phyloP scores from a whole-genome alignment of 2,113 vertebrate genomes.

The Pelobates fuscus region DNA sequence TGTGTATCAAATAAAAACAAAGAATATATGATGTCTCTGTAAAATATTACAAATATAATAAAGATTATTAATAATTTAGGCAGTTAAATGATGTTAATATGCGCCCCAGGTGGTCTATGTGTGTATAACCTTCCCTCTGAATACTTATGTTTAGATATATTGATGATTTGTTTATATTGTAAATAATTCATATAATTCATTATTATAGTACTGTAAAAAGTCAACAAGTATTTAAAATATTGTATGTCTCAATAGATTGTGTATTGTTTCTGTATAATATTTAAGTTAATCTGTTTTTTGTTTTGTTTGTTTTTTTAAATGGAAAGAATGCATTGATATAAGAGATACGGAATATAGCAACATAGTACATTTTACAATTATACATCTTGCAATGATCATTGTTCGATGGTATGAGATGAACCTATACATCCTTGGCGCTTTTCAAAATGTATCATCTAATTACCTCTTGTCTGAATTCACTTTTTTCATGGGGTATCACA shows the following conservation, averaged over 20 bases:
- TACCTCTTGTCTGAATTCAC: no score
- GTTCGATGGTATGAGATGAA: not conserved
- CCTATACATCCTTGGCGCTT: conserved; percentile 50
- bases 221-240: conserved; percentile 31
- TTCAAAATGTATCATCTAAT: no score
- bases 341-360: not conserved
- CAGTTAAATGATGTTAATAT: not conserved
- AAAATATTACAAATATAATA: not conserved
- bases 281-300: no score
- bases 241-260: conserved; percentile 18
- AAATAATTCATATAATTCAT: conserved; percentile 10
- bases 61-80: not conserved
- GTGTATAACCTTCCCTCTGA: not conserved
- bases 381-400: not conserved
- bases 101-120: not conserved
- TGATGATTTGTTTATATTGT: conserved; percentile 26
- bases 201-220: conserved; percentile 36
- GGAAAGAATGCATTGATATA: conserved; percentile 8
- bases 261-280: conserved; percentile 24
- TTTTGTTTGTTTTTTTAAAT: conserved; percentile 5
- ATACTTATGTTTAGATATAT: conserved; percentile 9
- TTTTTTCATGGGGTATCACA: no score
- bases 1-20: not conserved
- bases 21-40: not conserved
- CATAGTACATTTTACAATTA: not conserved